These are phyloP conservation scores for Camponotus floridanus DNA, from an alignment of 1,140 invertebrate species.

Conservation along the genomic window DNA sequence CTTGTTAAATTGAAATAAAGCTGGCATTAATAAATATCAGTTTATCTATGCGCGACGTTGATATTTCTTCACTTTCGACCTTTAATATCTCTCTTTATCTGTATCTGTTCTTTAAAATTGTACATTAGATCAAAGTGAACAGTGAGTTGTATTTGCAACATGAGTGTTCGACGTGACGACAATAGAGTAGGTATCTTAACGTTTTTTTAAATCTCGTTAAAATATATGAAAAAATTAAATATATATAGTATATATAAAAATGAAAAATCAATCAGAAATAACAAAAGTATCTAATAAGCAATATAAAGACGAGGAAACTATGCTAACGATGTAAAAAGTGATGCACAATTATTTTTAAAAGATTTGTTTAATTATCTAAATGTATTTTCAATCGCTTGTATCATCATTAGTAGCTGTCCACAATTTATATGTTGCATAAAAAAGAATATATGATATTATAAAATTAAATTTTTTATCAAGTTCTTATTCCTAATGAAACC, in stretches of 20 bases:
- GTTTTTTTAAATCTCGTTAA: not conserved
- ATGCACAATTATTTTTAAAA: too few species aligned
- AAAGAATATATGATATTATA: too few species aligned
- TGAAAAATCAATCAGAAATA: too few species aligned
- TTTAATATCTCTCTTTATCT: not conserved
- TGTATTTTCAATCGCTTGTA: too few species aligned
- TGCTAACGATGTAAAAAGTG: too few species aligned
- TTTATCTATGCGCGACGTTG: not conserved
- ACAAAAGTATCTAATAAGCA: too few species aligned
- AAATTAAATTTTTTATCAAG: too few species aligned
- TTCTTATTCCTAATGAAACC: too few species aligned
- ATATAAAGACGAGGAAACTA: too few species aligned
- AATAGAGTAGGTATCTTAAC: not conserved
- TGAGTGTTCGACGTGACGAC: not conserved
- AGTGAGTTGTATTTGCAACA: not conserved
- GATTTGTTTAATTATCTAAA: too few species aligned
- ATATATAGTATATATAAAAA: not conserved
- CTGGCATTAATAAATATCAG: not conserved
- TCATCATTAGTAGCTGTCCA: too few species aligned
- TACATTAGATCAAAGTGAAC: not conserved
- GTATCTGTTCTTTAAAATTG: not conserved
- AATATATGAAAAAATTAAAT: not conserved
- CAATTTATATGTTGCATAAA: too few species aligned
- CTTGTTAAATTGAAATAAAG: slow-evolving; percentile 18
- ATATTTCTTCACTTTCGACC: slow-evolving; percentile 24